Conservation (phyloP, 2,888 invertebrate species). For the Geophilus truncorum region DNA sequence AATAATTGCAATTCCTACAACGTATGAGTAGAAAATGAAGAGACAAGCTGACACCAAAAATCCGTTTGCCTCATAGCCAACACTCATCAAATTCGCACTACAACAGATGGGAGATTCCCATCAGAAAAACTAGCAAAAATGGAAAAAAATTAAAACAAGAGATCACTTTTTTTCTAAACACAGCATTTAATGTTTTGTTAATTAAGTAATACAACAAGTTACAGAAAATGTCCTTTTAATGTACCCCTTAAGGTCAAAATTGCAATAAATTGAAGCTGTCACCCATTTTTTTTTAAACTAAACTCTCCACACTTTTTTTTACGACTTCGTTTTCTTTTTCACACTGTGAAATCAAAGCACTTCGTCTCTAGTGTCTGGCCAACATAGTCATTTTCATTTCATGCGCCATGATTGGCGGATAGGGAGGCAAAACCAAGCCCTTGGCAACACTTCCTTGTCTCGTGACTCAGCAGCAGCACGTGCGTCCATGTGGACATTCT, state of each 20-base stretch:
- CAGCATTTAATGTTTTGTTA: background rate
- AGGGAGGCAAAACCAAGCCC: background rate
- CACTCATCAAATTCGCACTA: conserved; percentile 19
- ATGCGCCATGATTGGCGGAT: background rate
- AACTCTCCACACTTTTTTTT: background rate
- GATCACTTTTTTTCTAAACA: background rate
- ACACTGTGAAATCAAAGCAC: conserved; percentile 5
- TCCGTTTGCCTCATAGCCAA: conserved; percentile 23
- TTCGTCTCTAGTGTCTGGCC: background rate
- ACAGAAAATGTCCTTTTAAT: background rate
- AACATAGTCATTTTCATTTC: conserved; percentile 18
- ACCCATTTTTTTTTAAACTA: background rate
- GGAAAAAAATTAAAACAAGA: background rate
- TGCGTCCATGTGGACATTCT: background rate
- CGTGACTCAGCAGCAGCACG: background rate
- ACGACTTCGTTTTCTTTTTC: background rate
- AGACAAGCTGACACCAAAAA: conserved; percentile 18
- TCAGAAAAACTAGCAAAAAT: background rate
- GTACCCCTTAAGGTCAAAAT: conserved; percentile 11
- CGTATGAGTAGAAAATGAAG: background rate
- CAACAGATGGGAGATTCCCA: background rate
- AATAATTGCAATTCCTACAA: conserved; percentile 11
- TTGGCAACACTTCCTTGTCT: background rate
- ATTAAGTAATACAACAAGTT: background rate
- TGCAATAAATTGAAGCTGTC: background rate